Percentiles rank a stretch among this genome's conserved stretches.
Evolutionary conservation across 2,113 vertebrate species (phyloP).

Genomic region (Pygoscelis antarcticus): DNA sequence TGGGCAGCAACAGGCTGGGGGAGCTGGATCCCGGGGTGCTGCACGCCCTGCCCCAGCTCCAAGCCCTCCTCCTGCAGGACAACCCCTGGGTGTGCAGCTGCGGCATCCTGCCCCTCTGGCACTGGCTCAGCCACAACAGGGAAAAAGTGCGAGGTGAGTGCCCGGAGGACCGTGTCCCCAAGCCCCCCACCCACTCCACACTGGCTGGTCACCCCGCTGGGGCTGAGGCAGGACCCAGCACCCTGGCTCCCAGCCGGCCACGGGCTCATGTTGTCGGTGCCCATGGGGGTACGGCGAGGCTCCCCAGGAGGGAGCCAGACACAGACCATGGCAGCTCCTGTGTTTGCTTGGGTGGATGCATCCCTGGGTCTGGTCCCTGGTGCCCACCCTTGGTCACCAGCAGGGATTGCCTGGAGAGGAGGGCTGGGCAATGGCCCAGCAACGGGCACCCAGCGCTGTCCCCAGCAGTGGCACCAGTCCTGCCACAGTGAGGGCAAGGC

Average conservation of each 20-base stretch:
- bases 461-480: neutral
- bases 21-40: constrained; percentile 36
- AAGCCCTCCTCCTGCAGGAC: constrained; percentile 53
- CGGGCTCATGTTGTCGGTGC: neutral
- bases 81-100: constrained; percentile 80
- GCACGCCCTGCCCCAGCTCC: constrained; percentile 49
- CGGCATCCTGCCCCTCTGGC: constrained; percentile 70
- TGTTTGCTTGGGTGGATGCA: neutral
- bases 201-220: fast-evolving
- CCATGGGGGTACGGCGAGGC: fast-evolving
- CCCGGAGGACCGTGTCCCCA: neutral
- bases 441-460: fast-evolving
- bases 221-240: neutral
- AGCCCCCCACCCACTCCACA: fast-evolving
- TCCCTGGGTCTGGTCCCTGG: neutral
- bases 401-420: neutral
- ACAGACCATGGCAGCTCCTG: neutral
- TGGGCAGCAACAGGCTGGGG: constrained; percentile 66
- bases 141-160: constrained; percentile 69
- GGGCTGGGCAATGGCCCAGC: neutral
- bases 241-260: fast-evolving
- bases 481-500: fast-evolving
- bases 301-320: neutral
- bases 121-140: constrained; percentile 71
- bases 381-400: neutral